A percentile compares a stretch with the other conserved stretches of the same genome.
These are phyloP conservation scores for Dexiosoma caninum DNA, from an alignment of 2,888 invertebrate species.

Conservation along the genomic window DNA sequence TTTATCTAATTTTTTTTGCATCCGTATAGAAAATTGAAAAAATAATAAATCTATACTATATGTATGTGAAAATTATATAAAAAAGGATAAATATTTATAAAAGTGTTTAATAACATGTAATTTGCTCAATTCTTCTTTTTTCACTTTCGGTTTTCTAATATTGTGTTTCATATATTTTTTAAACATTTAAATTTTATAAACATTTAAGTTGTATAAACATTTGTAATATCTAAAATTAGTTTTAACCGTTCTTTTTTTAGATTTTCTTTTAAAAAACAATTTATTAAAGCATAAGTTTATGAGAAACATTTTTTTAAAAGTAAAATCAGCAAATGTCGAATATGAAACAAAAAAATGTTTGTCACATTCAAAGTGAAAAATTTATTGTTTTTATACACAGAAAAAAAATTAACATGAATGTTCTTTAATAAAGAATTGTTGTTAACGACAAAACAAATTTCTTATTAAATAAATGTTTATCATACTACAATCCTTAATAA, in stretches of 20 bases:
- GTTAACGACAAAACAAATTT: too few relatives aligned
- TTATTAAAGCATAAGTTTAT: not conserved
- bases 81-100: slow-evolving; percentile 49
- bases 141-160: slow-evolving; percentile 34
- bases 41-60: too few relatives aligned
- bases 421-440: too few relatives aligned
- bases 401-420: too few relatives aligned
- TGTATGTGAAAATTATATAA: slow-evolving; percentile 41
- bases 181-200: slow-evolving; percentile 49
- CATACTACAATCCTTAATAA: too few relatives aligned
- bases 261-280: not conserved
- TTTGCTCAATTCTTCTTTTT: slow-evolving; percentile 21
- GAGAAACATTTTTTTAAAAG: slow-evolving; percentile 7
- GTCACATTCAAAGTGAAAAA: too few relatives aligned
- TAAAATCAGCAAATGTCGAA: too few relatives aligned
- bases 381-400: too few relatives aligned
- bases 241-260: not conserved
- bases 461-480: too few relatives aligned
- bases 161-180: not conserved
- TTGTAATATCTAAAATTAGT: slow-evolving; percentile 50
- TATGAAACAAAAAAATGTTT: too few relatives aligned
- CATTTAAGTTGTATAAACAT: slow-evolving; percentile 61
- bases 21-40: slow-evolving; percentile 36
- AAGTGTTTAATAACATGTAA: slow-evolving; percentile 54
- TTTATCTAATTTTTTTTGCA: slow-evolving; percentile 44